These are phyloP conservation scores for Etheostoma nigrum DNA, from an alignment of 2,797 vertebrate species.

Conservation along the genomic window DNA sequence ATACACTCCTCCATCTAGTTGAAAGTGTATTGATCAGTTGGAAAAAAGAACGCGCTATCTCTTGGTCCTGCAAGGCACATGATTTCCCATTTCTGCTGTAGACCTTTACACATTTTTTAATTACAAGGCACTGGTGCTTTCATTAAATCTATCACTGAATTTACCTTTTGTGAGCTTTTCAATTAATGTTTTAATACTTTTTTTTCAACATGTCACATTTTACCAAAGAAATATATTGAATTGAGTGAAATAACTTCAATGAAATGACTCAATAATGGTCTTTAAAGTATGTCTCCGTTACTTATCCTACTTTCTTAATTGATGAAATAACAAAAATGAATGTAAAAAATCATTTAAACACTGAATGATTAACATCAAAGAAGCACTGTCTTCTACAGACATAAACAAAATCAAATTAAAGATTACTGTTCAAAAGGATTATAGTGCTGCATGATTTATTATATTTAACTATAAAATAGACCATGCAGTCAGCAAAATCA, in stretches of 20 bases:
- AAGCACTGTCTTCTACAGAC: neutral
- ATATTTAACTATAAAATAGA: too few species aligned
- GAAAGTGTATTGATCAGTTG: conserved; percentile 41
- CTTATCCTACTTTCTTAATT: neutral
- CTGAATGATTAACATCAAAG: neutral
- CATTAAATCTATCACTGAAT: neutral
- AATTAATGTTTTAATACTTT: neutral
- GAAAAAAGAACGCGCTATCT: conserved; percentile 13
- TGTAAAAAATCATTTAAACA: neutral
- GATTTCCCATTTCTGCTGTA: conserved; percentile 21
- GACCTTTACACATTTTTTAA: conserved; percentile 28
- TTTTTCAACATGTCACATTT: conserved; percentile 8
- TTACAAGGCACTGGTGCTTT: conserved; percentile 12
- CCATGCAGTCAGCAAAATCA: too few species aligned
- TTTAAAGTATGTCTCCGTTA: neutral
- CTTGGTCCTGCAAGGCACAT: conserved; percentile 8
- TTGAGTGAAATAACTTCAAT: neutral
- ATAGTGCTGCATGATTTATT: too few species aligned
- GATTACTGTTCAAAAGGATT: too few species aligned
- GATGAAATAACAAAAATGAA: neutral
- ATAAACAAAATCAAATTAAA: neutral
- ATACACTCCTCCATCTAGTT: conserved; percentile 47
- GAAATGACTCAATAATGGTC: neutral
- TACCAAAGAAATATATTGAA: neutral
- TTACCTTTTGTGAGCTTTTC: conserved; percentile 16